A percentile compares a stretch with the other conserved stretches of the same genome.
Evolutionary conservation across 2,113 vertebrate genomes (phyloP).

Genomic region (Ophthalmolycus amberensis): DNA sequence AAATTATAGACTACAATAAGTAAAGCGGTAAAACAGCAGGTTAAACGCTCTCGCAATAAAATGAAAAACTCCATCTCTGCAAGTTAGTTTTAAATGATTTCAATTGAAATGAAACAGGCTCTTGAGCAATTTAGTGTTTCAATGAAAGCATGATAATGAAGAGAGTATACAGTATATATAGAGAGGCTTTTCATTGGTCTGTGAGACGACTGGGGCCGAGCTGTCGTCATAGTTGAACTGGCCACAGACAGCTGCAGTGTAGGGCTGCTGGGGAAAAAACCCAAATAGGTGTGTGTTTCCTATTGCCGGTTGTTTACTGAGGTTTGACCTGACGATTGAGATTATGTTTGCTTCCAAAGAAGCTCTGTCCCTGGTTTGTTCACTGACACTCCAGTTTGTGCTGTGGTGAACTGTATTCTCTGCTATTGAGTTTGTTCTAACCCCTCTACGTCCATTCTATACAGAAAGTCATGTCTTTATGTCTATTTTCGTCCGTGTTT

Average conservation of each 20-base stretch:
- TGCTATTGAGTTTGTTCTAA: background rate
- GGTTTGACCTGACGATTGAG: constrained; percentile 4
- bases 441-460: background rate
- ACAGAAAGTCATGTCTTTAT: background rate
- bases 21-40: background rate
- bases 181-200: background rate
- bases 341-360: background rate
- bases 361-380: background rate
- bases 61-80: background rate
- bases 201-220: too few species aligned
- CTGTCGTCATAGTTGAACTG: background rate
- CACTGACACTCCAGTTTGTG: background rate
- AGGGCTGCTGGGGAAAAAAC: background rate
- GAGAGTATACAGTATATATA: too few species aligned
- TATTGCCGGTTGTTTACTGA: background rate
- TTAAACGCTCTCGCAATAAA: too few species aligned
- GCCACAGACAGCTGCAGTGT: too few species aligned
- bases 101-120: too few species aligned
- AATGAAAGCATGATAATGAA: too few species aligned
- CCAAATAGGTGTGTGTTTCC: background rate
- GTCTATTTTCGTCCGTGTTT: background rate
- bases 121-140: too few species aligned
- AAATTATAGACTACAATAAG: constrained; percentile 22
- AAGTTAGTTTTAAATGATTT: background rate
- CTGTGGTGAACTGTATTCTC: background rate